These are phyloP conservation scores for Drosophila antonietae DNA, from an alignment of 2,888 invertebrate species.

Conservation along the genomic window DNA sequence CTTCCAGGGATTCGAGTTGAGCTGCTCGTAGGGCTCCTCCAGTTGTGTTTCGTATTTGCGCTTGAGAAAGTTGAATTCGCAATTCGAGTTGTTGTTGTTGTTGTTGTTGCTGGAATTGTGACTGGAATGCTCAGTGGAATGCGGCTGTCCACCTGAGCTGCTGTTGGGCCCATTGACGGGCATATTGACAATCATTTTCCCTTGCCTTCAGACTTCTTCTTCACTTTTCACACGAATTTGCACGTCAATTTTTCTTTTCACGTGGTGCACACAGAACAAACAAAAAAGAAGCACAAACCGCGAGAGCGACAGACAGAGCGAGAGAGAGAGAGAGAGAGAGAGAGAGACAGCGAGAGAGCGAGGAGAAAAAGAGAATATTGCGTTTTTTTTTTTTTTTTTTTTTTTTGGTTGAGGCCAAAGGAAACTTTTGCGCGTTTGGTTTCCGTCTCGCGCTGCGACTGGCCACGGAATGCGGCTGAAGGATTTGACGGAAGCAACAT, in stretches of 20 bases:
- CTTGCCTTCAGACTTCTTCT: not conserved
- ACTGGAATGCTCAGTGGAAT: slow-evolving; percentile 17
- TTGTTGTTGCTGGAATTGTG: slow-evolving; percentile 56
- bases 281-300: slow-evolving; percentile 27
- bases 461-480: slow-evolving; percentile 64
- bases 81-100: slow-evolving; percentile 58
- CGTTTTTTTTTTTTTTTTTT: not conserved
- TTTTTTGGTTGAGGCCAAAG: not conserved
- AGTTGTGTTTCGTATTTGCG: slow-evolving; percentile 73
- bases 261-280: slow-evolving; percentile 50
- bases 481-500: slow-evolving; percentile 12
- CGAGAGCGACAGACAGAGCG: not conserved
- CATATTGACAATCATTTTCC: slow-evolving; percentile 79
- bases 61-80: slow-evolving; percentile 82
- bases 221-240: slow-evolving; percentile 4
- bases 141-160: slow-evolving; percentile 18
- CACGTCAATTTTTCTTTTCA: slow-evolving; percentile 35
- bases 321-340: not conserved
- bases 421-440: slow-evolving; percentile 43
- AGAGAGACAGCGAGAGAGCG: not conserved
- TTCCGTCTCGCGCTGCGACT: slow-evolving; percentile 71
- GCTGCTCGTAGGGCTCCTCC: slow-evolving; percentile 52
- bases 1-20: slow-evolving; percentile 74
- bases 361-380: not conserved
- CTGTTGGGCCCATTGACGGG: slow-evolving; percentile 61